Conservation (phyloP, 2,888 invertebrate species). For the Synanthedon formicaeformis region DNA sequence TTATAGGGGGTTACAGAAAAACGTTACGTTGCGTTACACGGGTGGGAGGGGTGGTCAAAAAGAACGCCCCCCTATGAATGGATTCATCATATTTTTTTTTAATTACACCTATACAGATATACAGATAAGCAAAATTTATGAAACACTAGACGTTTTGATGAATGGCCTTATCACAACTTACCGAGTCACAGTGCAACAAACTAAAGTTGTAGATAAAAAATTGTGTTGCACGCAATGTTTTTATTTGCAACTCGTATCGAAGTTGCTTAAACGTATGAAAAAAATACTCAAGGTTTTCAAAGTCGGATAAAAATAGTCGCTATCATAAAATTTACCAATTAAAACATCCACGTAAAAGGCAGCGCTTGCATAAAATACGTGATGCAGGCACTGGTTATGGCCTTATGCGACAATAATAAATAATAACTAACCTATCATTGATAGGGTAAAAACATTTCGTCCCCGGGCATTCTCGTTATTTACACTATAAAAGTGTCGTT, state of each 20-base stretch:
- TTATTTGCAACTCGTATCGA: neutral
- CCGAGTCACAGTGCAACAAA: too few species aligned
- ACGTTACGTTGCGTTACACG: too few species aligned
- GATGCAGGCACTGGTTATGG: neutral
- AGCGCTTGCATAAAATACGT: conserved; percentile 2
- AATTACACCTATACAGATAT: too few species aligned
- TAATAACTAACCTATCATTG: neutral
- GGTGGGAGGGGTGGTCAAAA: too few species aligned
- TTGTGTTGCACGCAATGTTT: neutral
- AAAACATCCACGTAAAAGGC: conserved; percentile 11
- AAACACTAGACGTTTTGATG: too few species aligned
- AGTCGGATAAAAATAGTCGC: conserved; percentile 10
- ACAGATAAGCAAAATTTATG: too few species aligned
- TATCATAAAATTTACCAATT: conserved; percentile 14
- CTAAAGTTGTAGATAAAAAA: neutral
- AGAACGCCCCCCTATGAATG: too few species aligned
- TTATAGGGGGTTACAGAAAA: too few species aligned
- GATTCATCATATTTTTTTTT: too few species aligned
- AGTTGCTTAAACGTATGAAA: neutral
- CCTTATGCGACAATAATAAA: conserved; percentile 1
- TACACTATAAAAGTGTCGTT: conserved; percentile 1
- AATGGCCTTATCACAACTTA: too few species aligned
- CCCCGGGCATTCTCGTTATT: neutral
- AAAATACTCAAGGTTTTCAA: neutral
- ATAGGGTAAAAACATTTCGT: neutral